Conservation (phyloP, 2,888 invertebrate species). For the Phalera bucephala region DNA sequence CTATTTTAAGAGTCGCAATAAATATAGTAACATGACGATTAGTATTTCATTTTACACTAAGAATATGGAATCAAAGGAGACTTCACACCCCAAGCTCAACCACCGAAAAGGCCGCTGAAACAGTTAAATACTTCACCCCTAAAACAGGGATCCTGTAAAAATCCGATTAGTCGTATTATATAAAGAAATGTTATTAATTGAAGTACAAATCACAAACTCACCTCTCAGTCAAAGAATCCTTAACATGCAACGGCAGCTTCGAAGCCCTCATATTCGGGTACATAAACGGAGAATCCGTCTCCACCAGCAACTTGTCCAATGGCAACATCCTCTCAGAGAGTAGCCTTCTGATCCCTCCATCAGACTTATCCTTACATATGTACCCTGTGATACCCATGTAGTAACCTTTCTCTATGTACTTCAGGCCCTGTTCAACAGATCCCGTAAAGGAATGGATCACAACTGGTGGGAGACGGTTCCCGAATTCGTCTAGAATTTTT, state of each 20-base stretch:
- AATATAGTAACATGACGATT: too few relatives aligned
- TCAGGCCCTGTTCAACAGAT: conserved; percentile 89
- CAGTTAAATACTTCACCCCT: too few relatives aligned
- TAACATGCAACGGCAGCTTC: conserved; percentile 93
- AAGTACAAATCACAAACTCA: too few relatives aligned
- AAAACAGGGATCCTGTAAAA: too few relatives aligned
- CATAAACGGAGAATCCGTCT: conserved; percentile 98
- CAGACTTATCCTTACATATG: conserved; percentile 95
- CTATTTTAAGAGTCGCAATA: too few relatives aligned
- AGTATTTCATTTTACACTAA: too few relatives aligned
- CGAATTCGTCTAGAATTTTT: conserved; percentile 83
- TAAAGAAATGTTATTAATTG: too few relatives aligned
- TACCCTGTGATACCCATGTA: conserved; percentile 91
- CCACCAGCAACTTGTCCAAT: conserved; percentile 92
- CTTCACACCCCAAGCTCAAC: too few relatives aligned
- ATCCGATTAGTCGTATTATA: too few relatives aligned
- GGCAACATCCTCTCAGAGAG: conserved; percentile 92
- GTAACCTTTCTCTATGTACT: conserved; percentile 92
- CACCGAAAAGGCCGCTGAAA: too few relatives aligned
- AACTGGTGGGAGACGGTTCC: conserved; percentile 87
- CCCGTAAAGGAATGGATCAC: conserved; percentile 97
- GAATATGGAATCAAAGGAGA: too few relatives aligned
- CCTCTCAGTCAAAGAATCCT: conserved; percentile 93
- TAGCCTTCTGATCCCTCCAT: conserved; percentile 93
- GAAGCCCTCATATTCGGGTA: conserved; percentile 97